A percentile compares a stretch with the other conserved stretches of the same genome.
Conservation (phyloP, 2,888 invertebrate genomes). For the Spilosoma lubricipeda region DNA sequence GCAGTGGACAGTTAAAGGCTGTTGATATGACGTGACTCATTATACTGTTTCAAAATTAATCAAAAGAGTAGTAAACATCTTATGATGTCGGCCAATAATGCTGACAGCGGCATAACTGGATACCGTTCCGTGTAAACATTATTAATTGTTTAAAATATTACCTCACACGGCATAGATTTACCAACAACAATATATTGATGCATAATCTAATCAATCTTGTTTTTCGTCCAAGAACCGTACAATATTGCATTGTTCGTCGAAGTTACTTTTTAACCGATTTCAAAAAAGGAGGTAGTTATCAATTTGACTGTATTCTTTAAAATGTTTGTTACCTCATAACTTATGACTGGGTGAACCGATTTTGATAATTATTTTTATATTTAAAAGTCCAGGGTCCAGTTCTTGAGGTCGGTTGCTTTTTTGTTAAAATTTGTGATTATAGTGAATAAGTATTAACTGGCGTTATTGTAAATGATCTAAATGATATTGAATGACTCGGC, state of each 20-base stretch:
- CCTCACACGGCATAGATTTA: slow-evolving; percentile 2
- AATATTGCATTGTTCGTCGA: slow-evolving; percentile 15
- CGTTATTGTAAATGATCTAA: neutral
- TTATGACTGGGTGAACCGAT: neutral
- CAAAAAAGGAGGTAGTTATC: neutral
- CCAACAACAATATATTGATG: neutral
- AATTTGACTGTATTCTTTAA: too few species aligned
- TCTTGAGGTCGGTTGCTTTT: too few species aligned
- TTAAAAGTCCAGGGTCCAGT: too few species aligned
- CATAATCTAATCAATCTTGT: slow-evolving; percentile 3
- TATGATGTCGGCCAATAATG: slow-evolving; percentile 35
- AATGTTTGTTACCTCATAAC: too few species aligned
- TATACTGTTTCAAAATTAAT: slow-evolving; percentile 33
- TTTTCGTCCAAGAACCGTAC: slow-evolving; percentile 14
- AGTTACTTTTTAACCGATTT: neutral
- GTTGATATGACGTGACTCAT: neutral
- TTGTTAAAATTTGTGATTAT: too few species aligned
- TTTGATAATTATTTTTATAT: too few species aligned
- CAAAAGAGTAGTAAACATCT: slow-evolving; percentile 47
- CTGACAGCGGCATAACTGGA: slow-evolving; percentile 8
- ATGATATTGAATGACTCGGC: too few species aligned
- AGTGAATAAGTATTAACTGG: too few species aligned
- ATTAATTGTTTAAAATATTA: slow-evolving; percentile 6
- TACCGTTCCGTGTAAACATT: slow-evolving; percentile 16
- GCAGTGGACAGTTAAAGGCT: too few species aligned